Percentiles rank a stretch among this genome's conserved stretches.
These are phyloP conservation scores for Cosmopolites sordidus DNA, from an alignment of 2,888 invertebrate species.

Conservation along the genomic window DNA sequence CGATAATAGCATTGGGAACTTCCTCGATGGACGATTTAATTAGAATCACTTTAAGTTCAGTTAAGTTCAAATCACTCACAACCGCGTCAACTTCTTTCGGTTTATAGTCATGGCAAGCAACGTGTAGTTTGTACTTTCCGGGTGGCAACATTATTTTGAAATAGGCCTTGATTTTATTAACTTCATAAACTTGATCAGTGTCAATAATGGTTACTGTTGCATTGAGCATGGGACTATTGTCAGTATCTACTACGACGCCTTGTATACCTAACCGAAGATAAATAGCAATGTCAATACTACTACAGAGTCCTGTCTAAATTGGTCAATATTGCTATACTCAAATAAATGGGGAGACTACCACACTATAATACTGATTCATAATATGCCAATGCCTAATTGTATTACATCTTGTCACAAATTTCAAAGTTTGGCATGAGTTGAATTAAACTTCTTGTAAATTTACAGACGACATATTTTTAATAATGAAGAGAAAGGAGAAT, in stretches of 20 bases:
- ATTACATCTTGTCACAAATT: too few relatives aligned
- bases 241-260: slow-evolving; percentile 33
- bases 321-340: too few relatives aligned
- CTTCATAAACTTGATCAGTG: slow-evolving; percentile 54
- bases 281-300: too few relatives aligned
- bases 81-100: slow-evolving; percentile 48
- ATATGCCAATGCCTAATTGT: too few relatives aligned
- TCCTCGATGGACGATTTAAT: slow-evolving; percentile 3
- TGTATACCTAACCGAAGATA: slow-evolving; percentile 52
- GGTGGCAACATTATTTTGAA: slow-evolving; percentile 69
- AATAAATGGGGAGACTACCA: too few relatives aligned
- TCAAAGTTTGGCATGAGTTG: too few relatives aligned
- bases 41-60: slow-evolving; percentile 41
- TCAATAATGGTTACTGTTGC: slow-evolving; percentile 67
- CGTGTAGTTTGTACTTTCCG: slow-evolving; percentile 61
- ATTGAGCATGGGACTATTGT: slow-evolving; percentile 62
- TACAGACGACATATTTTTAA: too few relatives aligned
- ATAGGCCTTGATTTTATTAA: slow-evolving; percentile 64
- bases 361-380: too few relatives aligned
- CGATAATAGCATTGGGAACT: slow-evolving; percentile 18
- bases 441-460: too few relatives aligned
- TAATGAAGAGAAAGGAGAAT: too few relatives aligned
- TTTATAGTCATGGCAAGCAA: slow-evolving; percentile 60
- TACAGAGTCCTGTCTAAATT: too few relatives aligned
- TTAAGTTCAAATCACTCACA: slow-evolving; percentile 47